Evolutionary conservation across 1,140 invertebrate genomes (phyloP).

Genomic region (Helicoverpa armigera): DNA sequence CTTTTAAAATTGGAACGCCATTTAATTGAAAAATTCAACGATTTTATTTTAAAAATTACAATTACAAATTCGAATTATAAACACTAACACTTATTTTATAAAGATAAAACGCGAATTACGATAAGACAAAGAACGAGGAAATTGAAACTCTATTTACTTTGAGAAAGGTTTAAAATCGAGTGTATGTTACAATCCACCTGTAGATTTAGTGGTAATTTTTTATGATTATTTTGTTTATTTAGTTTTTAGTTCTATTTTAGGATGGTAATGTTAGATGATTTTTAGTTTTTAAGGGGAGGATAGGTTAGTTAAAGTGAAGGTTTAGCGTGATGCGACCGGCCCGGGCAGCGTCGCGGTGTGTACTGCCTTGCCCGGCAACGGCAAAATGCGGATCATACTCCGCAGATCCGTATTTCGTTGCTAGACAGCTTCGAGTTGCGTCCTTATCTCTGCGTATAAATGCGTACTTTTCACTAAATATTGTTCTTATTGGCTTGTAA

Average conservation of each 20-base stretch:
- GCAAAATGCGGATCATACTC: constrained; percentile 19
- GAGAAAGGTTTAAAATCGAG: constrained; percentile 44
- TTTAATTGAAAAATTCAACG: not conserved
- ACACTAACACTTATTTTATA: constrained; percentile 28
- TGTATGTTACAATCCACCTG: constrained; percentile 45
- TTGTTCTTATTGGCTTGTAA: not conserved
- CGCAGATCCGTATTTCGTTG: not conserved
- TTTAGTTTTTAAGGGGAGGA: constrained; percentile 18
- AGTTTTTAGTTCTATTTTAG: constrained; percentile 3
- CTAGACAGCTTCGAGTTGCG: constrained; percentile 5
- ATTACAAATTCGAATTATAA: constrained; percentile 33
- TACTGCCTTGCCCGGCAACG: constrained; percentile 24
- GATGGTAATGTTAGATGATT: not conserved
- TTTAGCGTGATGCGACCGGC: constrained; percentile 6
- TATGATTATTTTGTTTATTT: not conserved
- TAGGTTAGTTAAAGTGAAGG: constrained; percentile 8
- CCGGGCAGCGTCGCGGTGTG: constrained; percentile 10
- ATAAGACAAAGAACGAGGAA: constrained; percentile 34
- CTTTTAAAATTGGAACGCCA: constrained; percentile 10
- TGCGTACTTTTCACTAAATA: not conserved
- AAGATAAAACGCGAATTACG: constrained; percentile 38
- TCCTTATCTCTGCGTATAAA: not conserved
- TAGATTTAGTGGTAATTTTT: constrained; percentile 34
- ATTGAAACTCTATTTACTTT: constrained; percentile 47
- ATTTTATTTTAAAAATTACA: constrained; percentile 7